Conservation (phyloP, 2,113 vertebrate genomes). For the Takifugu flavidus region DNA sequence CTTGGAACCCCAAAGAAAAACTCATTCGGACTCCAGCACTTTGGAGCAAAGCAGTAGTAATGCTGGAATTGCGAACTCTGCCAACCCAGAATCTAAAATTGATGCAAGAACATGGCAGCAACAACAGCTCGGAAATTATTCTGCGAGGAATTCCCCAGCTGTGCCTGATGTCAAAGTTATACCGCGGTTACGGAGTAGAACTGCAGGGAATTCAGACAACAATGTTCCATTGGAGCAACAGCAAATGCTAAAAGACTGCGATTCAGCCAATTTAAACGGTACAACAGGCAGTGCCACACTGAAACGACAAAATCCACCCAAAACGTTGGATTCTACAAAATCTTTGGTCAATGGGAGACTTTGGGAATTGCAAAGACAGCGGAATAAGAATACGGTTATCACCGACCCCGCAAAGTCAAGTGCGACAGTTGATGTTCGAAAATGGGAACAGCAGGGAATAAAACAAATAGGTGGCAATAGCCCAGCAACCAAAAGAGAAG, state of each 20-base stretch:
- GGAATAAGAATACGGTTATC: background rate
- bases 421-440: background rate
- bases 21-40: background rate
- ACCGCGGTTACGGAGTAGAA: slow-evolving; percentile 18
- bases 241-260: background rate
- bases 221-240: background rate
- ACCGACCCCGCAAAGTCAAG: background rate
- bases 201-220: background rate
- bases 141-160: background rate
- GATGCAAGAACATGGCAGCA: slow-evolving; percentile 8
- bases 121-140: background rate
- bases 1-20: no score
- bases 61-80: background rate
- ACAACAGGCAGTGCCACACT: background rate
- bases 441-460: slow-evolving; percentile 8
- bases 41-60: slow-evolving; percentile 21
- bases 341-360: background rate
- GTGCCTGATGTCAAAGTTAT: background rate
- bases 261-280: background rate
- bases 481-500: slow-evolving; percentile 4
- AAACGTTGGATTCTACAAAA: background rate
- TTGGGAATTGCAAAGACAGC: slow-evolving; percentile 20
- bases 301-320: slow-evolving; percentile 1
- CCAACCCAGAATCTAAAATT: background rate
- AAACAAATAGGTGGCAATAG: background rate